These are phyloP conservation scores for Ennomos quercinarius DNA, from an alignment of 2,888 invertebrate species.

Conservation along the genomic window DNA sequence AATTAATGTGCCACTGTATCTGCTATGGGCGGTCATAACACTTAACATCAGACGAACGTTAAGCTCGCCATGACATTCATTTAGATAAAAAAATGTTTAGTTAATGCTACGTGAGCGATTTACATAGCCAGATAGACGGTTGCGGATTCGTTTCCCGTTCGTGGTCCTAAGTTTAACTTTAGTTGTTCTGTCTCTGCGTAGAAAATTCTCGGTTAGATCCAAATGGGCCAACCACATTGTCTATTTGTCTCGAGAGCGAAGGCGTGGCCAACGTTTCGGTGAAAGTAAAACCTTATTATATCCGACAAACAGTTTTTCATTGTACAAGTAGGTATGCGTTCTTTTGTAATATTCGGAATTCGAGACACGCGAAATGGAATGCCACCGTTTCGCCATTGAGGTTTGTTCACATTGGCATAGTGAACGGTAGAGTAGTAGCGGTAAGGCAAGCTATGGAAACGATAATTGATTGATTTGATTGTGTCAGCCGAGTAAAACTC, in stretches of 20 bases:
- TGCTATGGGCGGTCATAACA: too few species aligned
- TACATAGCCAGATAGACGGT: too few species aligned
- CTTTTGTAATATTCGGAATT: constrained; percentile 38
- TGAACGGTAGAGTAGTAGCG: not conserved
- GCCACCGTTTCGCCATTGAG: constrained; percentile 12
- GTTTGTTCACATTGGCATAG: constrained; percentile 7
- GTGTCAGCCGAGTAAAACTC: too few species aligned
- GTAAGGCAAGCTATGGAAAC: too few species aligned
- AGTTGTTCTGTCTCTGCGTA: not conserved
- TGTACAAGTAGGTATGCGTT: constrained; percentile 32
- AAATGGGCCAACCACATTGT: constrained; percentile 24
- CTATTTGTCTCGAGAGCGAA: constrained; percentile 29
- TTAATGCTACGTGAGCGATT: too few species aligned
- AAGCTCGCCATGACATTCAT: too few species aligned
- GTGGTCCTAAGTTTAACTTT: too few species aligned
- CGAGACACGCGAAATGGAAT: constrained; percentile 27
- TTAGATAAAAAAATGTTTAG: too few species aligned
- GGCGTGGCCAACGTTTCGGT: constrained; percentile 31
- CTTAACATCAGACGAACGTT: too few species aligned
- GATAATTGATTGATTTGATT: too few species aligned
- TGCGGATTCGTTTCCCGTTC: too few species aligned
- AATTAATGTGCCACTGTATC: too few species aligned
- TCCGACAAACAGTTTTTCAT: constrained; percentile 35
- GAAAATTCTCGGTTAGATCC: not conserved
- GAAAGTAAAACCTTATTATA: constrained; percentile 39